These are phyloP conservation scores for Heteromormyrus szaboi DNA, from an alignment of 2,797 vertebrate genomes.

Conservation along the genomic window DNA sequence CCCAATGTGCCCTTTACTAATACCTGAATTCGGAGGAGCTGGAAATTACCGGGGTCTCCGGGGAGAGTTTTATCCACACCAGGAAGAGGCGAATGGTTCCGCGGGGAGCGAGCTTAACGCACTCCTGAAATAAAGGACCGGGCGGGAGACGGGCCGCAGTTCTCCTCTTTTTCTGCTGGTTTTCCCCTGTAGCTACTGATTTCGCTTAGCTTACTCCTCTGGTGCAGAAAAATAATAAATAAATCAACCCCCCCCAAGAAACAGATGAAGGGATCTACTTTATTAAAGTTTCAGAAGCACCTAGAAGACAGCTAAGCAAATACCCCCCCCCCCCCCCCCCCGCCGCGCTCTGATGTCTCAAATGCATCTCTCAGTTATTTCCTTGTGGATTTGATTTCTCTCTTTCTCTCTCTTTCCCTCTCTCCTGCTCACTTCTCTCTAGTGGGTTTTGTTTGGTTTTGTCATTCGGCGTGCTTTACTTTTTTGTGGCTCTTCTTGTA, in stretches of 20 bases:
- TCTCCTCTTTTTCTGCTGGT: constrained; percentile 31
- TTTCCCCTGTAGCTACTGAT: constrained; percentile 71
- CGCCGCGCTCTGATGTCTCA: constrained; percentile 43
- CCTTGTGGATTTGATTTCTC: constrained; percentile 70
- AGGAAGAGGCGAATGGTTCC: constrained; percentile 99
- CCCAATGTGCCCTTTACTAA: constrained; percentile 99
- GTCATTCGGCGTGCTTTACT: constrained; percentile 50
- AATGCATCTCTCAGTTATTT: constrained; percentile 69
- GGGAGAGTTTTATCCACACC: constrained; percentile 99
- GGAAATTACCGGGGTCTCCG: constrained; percentile 94
- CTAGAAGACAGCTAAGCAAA: constrained; percentile 79
- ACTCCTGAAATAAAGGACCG: constrained; percentile 99
- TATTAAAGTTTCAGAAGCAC: constrained; percentile 89
- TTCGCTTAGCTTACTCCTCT: constrained; percentile 86
- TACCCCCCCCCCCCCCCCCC: constrained; percentile 42
- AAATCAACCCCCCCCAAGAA: constrained; percentile 49
- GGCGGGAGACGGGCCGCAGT: constrained; percentile 76
- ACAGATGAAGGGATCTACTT: constrained; percentile 82
- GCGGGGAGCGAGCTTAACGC: constrained; percentile 98
- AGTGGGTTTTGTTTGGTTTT: not conserved
- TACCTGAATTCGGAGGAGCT: constrained; percentile 99
- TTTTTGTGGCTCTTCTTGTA: constrained; percentile 60
- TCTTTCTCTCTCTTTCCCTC: constrained; percentile 40
- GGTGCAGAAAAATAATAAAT: constrained; percentile 64
- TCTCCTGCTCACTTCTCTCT: not conserved